phyloP scores from a whole-genome alignment of 92 coral and sea anemone genomes.

The Porites cylindrica region DNA sequence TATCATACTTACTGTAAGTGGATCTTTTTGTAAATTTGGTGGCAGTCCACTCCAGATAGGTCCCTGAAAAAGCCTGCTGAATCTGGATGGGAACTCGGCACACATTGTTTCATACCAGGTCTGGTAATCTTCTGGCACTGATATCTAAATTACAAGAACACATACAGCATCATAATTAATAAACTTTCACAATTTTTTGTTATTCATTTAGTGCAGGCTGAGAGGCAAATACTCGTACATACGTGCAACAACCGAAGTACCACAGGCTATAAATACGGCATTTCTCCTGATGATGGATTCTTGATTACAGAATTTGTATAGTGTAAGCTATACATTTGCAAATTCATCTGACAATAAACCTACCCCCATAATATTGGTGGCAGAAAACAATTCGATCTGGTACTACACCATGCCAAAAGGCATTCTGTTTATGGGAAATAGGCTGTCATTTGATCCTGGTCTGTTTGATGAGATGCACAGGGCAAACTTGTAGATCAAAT shows the following conservation, averaged over 20 bases:
- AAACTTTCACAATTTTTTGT: background rate
- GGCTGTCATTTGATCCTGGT: too few relatives aligned
- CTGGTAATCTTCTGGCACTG: slow-evolving; percentile 51
- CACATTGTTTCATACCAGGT: slow-evolving; percentile 83
- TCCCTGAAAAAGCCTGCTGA: slow-evolving; percentile 73
- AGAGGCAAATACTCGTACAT: too few relatives aligned
- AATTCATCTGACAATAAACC: background rate
- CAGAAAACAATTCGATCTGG: slow-evolving; percentile 68
- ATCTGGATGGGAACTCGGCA: slow-evolving; percentile 78
- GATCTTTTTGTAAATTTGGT: slow-evolving; percentile 10
- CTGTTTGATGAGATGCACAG: too few relatives aligned
- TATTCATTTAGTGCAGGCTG: background rate
- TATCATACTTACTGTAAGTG: slow-evolving; percentile 55
- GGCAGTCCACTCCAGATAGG: slow-evolving; percentile 86
- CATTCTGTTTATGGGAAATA: slow-evolving; percentile 20
- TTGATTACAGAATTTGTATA: too few relatives aligned
- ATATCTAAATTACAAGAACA: slow-evolving; percentile 30
- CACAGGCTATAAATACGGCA: too few relatives aligned
- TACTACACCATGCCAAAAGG: slow-evolving; percentile 79
- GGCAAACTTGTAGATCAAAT: too few relatives aligned
- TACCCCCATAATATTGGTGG: slow-evolving; percentile 68
- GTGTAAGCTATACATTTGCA: background rate
- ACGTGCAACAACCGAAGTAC: too few relatives aligned
- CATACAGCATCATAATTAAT: slow-evolving; percentile 27
- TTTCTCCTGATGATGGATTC: too few relatives aligned